Evolutionary conservation across 1,140 invertebrate species (phyloP).

Genomic region (Drosophila nigrodunni): DNA sequence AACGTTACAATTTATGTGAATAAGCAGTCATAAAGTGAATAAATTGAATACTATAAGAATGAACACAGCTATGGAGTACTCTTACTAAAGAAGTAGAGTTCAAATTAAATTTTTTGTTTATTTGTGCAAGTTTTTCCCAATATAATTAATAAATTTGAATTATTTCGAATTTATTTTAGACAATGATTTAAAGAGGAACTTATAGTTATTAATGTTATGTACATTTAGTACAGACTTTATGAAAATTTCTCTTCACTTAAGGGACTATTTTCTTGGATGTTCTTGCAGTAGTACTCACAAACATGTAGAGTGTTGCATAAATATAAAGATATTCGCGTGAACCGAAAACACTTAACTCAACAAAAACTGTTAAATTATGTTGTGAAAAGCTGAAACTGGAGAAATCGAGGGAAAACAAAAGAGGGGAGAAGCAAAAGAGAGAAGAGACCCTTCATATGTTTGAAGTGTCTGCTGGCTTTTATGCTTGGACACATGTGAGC

Average conservation of each 20-base stretch:
- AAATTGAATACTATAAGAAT: neutral
- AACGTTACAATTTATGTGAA: conserved; percentile 56
- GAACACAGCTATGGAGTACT: conserved; percentile 5
- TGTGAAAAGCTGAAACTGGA: conserved; percentile 13
- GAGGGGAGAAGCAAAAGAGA: neutral
- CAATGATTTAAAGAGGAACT: too few species aligned
- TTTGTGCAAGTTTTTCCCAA: too few species aligned
- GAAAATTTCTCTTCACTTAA: too few species aligned
- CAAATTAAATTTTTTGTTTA: too few species aligned
- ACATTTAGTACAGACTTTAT: too few species aligned
- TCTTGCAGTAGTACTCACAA: neutral
- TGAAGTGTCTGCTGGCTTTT: conserved; percentile 26
- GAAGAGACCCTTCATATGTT: conserved; percentile 30
- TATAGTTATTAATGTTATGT: too few species aligned
- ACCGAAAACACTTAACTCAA: conserved; percentile 44
- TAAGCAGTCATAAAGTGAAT: conserved; percentile 7
- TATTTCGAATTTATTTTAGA: too few species aligned
- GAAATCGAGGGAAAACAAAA: neutral
- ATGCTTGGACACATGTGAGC: conserved; percentile 47
- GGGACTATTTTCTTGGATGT: neutral
- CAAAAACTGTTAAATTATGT: conserved; percentile 45
- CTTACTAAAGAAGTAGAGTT: neutral
- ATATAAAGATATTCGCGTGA: conserved; percentile 61
- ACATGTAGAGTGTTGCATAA: conserved; percentile 15
- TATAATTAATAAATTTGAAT: too few species aligned